phyloP scores from a whole-genome alignment of 2,888 invertebrate genomes.

The Netelia fuscicornis region DNA sequence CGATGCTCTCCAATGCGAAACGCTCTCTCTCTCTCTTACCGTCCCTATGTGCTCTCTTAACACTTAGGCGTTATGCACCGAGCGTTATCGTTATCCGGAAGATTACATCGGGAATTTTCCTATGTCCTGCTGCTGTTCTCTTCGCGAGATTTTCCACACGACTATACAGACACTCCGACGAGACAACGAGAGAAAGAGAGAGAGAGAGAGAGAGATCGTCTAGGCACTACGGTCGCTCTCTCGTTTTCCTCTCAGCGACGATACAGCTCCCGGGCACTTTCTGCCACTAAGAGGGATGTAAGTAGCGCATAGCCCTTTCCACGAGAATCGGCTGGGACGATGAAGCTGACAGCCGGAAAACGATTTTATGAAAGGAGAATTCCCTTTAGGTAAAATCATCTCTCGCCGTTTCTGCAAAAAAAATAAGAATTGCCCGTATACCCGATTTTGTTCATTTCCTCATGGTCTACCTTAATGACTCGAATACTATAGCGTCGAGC shows the following conservation, averaged over 20 bases:
- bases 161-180: slow-evolving; percentile 28
- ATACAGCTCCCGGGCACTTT: slow-evolving; percentile 29
- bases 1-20: slow-evolving; percentile 9
- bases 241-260: slow-evolving; percentile 19
- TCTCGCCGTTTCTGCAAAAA: background rate
- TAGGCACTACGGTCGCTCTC: slow-evolving; percentile 38
- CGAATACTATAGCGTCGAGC: too few species aligned
- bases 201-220: background rate
- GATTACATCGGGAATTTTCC: slow-evolving; percentile 70
- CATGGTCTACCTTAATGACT: too few species aligned
- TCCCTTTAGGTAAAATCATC: background rate
- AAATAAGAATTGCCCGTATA: background rate
- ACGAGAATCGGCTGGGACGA: background rate
- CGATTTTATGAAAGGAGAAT: background rate
- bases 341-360: slow-evolving; percentile 9
- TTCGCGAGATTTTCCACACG: slow-evolving; percentile 59
- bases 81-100: slow-evolving; percentile 70
- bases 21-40: background rate
- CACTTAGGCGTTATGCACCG: slow-evolving; percentile 70
- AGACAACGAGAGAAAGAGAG: background rate
- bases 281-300: background rate
- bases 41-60: slow-evolving; percentile 67
- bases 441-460: background rate
- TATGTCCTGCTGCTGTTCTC: slow-evolving; percentile 7
- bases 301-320: background rate